These are phyloP conservation scores for Metacarcinus magister DNA, from an alignment of 2,888 invertebrate species.

Conservation along the genomic window DNA sequence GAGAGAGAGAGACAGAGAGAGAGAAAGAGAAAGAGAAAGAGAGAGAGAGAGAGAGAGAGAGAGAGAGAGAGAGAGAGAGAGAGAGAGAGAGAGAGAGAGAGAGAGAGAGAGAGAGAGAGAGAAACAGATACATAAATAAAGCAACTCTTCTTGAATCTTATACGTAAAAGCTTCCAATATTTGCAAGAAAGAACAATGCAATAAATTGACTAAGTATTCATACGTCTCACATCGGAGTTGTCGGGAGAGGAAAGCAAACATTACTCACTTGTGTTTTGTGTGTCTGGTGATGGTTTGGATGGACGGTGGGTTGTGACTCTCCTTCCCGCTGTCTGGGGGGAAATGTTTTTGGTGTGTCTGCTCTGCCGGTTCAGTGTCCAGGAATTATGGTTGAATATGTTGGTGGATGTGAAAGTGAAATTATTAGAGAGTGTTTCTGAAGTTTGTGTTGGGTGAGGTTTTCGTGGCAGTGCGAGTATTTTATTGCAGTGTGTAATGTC, in stretches of 20 bases:
- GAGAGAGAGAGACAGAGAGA: too few species aligned
- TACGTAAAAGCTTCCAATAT: too few species aligned
- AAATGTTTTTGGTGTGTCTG: not conserved
- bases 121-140: not conserved
- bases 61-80: too few species aligned
- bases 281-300: not conserved
- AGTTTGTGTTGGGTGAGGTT: not conserved
- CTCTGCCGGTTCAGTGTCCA: too few species aligned
- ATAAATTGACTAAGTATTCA: too few species aligned
- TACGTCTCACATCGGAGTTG: not conserved
- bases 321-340: not conserved
- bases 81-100: too few species aligned
- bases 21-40: too few species aligned
- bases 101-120: not conserved
- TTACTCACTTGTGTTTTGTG: not conserved
- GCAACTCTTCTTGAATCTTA: too few species aligned
- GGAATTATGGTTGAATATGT: not conserved
- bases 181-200: too few species aligned
- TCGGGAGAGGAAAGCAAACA: not conserved
- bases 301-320: not conserved
- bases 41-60: too few species aligned
- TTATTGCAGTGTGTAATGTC: not conserved
- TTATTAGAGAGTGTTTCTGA: not conserved
- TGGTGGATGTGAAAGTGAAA: not conserved
- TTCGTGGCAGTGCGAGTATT: not conserved